Evolutionary conservation across 2,113 vertebrate species (phyloP).

Genomic region (Promerops cafer): DNA sequence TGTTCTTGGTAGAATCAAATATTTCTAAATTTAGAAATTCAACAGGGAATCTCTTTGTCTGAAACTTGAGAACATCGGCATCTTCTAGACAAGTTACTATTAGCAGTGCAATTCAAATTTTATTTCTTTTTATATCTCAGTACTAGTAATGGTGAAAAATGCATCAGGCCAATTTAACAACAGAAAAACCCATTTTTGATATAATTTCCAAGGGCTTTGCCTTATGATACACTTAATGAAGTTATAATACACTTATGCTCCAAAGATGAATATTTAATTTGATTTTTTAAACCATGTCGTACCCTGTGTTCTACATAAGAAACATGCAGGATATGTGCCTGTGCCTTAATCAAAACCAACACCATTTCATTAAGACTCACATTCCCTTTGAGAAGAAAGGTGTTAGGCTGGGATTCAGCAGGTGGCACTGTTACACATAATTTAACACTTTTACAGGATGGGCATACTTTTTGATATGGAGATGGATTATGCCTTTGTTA

Average conservation of each 20-base stretch:
- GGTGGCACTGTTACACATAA: conserved; percentile 43
- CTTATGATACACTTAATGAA: background rate
- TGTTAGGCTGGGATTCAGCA: conserved; percentile 1
- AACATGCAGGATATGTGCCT: background rate
- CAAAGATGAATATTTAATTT: background rate
- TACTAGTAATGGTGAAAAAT: background rate
- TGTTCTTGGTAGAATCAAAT: background rate
- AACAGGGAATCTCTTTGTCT: background rate
- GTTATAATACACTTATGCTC: no score
- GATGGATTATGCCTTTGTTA: background rate
- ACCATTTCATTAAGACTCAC: background rate
- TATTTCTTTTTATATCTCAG: background rate
- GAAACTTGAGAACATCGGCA: background rate
- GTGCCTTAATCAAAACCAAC: background rate
- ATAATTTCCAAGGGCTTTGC: background rate
- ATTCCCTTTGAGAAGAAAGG: background rate
- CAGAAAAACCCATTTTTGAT: background rate
- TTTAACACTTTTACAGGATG: background rate
- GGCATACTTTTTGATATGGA: background rate
- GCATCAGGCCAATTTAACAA: background rate
- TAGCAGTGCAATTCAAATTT: background rate
- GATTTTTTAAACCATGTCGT: background rate
- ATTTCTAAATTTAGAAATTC: conserved; percentile 12
- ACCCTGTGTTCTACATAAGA: background rate
- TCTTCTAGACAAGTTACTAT: background rate